phyloP scores from a whole-genome alignment of 2,113 vertebrate genomes.

The Varanus komodoensis region DNA sequence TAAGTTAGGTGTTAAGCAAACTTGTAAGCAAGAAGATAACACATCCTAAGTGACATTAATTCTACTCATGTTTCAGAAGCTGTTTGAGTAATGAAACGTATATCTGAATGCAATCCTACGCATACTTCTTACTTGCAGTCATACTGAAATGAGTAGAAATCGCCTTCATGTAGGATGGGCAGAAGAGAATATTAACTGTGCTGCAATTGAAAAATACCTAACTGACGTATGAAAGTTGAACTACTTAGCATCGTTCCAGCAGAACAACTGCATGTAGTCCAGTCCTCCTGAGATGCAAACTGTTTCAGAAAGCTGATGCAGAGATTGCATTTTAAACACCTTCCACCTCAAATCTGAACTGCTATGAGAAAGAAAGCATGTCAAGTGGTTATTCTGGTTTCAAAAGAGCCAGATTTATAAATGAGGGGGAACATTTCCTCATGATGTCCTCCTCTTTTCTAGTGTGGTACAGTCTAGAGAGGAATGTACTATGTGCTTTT shows the following conservation, averaged over 20 bases:
- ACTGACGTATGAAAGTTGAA: not conserved
- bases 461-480: not conserved
- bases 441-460: not conserved
- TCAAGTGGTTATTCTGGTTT: not conserved
- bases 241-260: not conserved
- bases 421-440: too few species aligned
- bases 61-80: not conserved
- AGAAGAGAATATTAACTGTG: not conserved
- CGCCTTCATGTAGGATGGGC: not conserved
- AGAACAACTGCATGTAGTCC: not conserved
- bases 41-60: not conserved
- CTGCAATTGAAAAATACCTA: too few species aligned
- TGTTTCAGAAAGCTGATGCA: not conserved
- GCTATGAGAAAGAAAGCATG: not conserved
- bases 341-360: not conserved
- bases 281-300: too few species aligned
- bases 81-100: not conserved
- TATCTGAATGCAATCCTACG: not conserved
- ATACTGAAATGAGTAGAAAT: too few species aligned
- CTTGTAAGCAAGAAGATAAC: not conserved
- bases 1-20: not conserved
- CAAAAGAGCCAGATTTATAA: not conserved
- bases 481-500: not conserved
- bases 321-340: not conserved
- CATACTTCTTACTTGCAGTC: not conserved